Evolutionary conservation across 2,888 invertebrate species (phyloP).

Genomic region (Agonopterix subpropinquella): DNA sequence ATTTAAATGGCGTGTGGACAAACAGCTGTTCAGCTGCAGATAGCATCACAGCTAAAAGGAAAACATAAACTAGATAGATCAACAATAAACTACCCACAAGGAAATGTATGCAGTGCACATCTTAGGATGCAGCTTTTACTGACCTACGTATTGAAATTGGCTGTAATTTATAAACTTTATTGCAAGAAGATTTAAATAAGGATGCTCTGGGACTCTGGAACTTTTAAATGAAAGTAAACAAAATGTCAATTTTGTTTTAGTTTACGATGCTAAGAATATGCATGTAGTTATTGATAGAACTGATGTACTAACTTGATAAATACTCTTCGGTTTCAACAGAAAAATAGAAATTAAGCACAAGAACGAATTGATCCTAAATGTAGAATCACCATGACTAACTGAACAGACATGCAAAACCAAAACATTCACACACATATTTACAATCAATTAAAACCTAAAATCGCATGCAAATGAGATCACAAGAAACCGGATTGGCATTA

Average conservation of each 20-base stretch:
- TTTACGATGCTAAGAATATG: too few relatives aligned
- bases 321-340: too few relatives aligned
- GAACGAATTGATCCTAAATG: too few relatives aligned
- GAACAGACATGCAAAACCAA: background rate
- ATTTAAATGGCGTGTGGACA: slow-evolving; percentile 25
- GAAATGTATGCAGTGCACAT: background rate
- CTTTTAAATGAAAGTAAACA: too few relatives aligned
- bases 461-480: slow-evolving; percentile 31
- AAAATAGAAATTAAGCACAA: too few relatives aligned
- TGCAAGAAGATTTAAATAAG: background rate
- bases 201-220: too few relatives aligned
- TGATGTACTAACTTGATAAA: too few relatives aligned
- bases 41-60: slow-evolving; percentile 27
- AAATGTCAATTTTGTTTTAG: too few relatives aligned
- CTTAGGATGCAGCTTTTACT: too few relatives aligned
- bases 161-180: background rate
- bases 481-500: slow-evolving; percentile 37
- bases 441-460: slow-evolving; percentile 25
- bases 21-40: slow-evolving; percentile 25
- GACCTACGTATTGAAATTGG: too few relatives aligned
- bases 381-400: too few relatives aligned
- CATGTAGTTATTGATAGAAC: too few relatives aligned
- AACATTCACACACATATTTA: slow-evolving; percentile 19
- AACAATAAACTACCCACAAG: slow-evolving; percentile 23
- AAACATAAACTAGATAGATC: slow-evolving; percentile 27